Evolutionary conservation across 2,888 invertebrate species (phyloP).

Genomic region (Agrilus cyanescens): DNA sequence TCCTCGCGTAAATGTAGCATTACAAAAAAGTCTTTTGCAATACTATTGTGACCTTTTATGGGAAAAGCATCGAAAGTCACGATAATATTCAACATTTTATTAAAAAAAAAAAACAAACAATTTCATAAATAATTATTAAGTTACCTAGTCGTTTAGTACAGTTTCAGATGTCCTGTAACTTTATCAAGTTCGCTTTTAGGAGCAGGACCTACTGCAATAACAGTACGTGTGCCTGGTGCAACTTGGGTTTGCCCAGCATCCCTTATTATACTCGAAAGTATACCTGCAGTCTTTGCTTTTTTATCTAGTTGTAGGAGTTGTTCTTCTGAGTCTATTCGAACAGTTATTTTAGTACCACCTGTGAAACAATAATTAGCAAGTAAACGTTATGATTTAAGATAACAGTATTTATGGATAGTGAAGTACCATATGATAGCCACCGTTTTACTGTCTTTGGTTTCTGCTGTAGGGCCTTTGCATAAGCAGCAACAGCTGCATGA

Average conservation of each 20-base stretch:
- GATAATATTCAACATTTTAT: neutral
- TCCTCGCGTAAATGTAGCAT: too few relatives aligned
- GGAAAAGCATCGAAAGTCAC: too few relatives aligned
- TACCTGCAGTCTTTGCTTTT: slow-evolving; percentile 55
- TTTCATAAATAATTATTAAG: neutral
- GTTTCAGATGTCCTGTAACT: slow-evolving; percentile 79
- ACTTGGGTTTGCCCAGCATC: slow-evolving; percentile 95
- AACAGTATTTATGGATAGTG: neutral
- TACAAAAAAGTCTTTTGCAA: too few relatives aligned
- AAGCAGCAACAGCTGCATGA: slow-evolving; percentile 87
- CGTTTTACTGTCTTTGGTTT: slow-evolving; percentile 48
- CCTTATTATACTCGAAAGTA: slow-evolving; percentile 63
- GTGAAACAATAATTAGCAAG: slow-evolving; percentile 1
- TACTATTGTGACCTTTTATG: too few relatives aligned
- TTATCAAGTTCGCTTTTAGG: slow-evolving; percentile 61
- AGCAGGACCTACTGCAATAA: slow-evolving; percentile 88
- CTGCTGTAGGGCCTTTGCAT: slow-evolving; percentile 52
- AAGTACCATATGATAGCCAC: slow-evolving; percentile 37
- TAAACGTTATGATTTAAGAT: neutral
- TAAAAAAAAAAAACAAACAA: neutral
- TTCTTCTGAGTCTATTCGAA: slow-evolving; percentile 67
- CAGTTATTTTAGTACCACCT: slow-evolving; percentile 78
- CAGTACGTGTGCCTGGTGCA: slow-evolving; percentile 76
- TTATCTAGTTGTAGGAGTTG: slow-evolving; percentile 57
- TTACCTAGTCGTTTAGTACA: slow-evolving; percentile 45